These are phyloP conservation scores for Diabrotica undecimpunctata DNA, from an alignment of 1,140 invertebrate species.

Conservation along the genomic window DNA sequence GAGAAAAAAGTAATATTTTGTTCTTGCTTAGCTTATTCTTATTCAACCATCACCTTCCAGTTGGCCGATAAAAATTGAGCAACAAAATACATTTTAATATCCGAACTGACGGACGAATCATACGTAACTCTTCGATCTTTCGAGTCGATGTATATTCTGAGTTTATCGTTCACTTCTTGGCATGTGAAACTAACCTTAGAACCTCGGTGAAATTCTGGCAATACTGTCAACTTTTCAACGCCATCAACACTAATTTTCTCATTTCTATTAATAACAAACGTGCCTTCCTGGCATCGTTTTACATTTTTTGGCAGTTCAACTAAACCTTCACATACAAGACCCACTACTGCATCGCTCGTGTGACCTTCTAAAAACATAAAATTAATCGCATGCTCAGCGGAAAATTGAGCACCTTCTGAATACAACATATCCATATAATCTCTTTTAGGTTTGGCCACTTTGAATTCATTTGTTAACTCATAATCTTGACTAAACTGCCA, in stretches of 20 bases:
- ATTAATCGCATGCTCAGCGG: conserved; percentile 35
- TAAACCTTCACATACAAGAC: conserved; percentile 24
- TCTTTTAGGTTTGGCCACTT: conserved; percentile 29
- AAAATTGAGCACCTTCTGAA: conserved; percentile 33
- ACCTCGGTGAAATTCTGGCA: conserved; percentile 33
- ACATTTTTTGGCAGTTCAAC: conserved; percentile 11
- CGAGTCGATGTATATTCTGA: conserved; percentile 36
- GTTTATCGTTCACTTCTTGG: conserved; percentile 29
- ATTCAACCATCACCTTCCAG: conserved; percentile 41
- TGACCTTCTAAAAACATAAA: conserved; percentile 42
- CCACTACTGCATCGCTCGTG: conserved; percentile 26
- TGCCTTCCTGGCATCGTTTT: conserved; percentile 9
- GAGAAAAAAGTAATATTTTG: no score
- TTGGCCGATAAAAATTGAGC: conserved; percentile 29
- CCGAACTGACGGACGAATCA: conserved; percentile 30
- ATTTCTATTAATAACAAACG: conserved; percentile 32
- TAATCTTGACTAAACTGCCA: conserved; percentile 30
- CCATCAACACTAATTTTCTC: conserved; percentile 37
- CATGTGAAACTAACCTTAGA: conserved; percentile 39
- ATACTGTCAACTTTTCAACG: conserved; percentile 34
- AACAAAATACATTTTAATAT: conserved; percentile 29
- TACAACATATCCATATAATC: conserved; percentile 20
- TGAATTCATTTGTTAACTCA: conserved; percentile 33
- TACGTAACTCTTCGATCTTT: conserved; percentile 39
- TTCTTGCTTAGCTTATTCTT: conserved; percentile 4